Evolutionary conservation across 1,140 invertebrate species (phyloP), one percentile per base, ranked within the genome.

Genomic region (Megalopta genalis): DNA sequence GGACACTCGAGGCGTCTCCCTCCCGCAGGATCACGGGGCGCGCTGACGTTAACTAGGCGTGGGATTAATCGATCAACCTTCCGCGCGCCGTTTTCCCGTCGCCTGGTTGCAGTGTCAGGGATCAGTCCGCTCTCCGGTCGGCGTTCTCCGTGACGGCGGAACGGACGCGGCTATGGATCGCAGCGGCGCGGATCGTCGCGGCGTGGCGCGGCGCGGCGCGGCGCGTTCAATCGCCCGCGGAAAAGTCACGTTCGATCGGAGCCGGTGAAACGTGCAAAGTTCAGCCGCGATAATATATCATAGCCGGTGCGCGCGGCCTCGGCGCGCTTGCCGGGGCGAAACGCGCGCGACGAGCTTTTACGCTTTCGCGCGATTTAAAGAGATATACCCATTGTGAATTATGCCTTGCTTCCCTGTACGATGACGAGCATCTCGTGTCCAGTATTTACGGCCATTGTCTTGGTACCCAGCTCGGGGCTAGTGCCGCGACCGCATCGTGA

Each of bases 361-460:
- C 84, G 85, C 84, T 86, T 86, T 86, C 84, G 85, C 85, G 81
- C 85, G 84, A 86, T 86, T 86, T 86, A 83, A 83, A 86, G 77
- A 86, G 84, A 86, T 86, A 86, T 75, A 83, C 81, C 84, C 81
- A 86, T 86, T 86, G 85, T 86, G 84, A 86, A 86, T 86, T 86
- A 86, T 83, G 81, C 84, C 69, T 86, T 27, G 83, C 83, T 86
- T 86, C 84, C 75, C 84, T 69, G 83, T 82, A 85, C 80, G 84
- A 86, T 86, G 84, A 86, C 84, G 84, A 86, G 84, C 84, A 82
- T 80, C 83, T 86, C 84, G 74, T 85, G 76, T 86, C 84, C 84
- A 86, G 75, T 86, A 86, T 86, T 86, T 86, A 86, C 84, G 84
- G 83, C 83, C 80, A 86, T 86, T 86, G 84, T 86, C 83, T 86